These are phyloP conservation scores for Heterodera filipjevi DNA, from an alignment of 2,888 invertebrate genomes.

Conservation along the genomic window DNA sequence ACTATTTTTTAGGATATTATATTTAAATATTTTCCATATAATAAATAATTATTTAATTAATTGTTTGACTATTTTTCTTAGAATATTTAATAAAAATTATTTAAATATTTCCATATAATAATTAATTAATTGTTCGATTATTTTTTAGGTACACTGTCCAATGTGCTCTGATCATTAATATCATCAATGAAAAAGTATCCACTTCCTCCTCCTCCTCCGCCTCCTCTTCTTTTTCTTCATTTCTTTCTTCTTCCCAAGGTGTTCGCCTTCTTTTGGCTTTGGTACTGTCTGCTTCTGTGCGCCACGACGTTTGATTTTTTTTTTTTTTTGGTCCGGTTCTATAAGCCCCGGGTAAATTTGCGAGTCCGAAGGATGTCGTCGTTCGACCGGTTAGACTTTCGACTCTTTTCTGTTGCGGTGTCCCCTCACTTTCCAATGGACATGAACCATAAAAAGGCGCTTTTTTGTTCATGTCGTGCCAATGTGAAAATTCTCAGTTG, in stretches of 20 bases:
- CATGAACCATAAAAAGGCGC: too few relatives aligned
- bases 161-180: conserved; percentile 63
- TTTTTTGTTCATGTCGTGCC: too few relatives aligned
- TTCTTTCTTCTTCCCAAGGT: neutral
- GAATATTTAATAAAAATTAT: neutral
- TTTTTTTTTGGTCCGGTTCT: too few relatives aligned
- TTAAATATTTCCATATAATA: neutral
- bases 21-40: too few relatives aligned
- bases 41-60: too few relatives aligned
- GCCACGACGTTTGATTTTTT: conserved; percentile 50
- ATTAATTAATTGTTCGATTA: conserved; percentile 33
- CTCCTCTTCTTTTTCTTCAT: neutral
- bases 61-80: too few relatives aligned
- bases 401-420: too few relatives aligned
- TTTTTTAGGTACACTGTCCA: conserved; percentile 60
- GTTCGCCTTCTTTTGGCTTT: conserved; percentile 59
- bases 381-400: too few relatives aligned
- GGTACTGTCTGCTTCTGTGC: conserved; percentile 59
- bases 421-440: too few relatives aligned
- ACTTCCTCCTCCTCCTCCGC: neutral
- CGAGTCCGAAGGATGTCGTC: too few relatives aligned
- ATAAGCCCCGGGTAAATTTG: too few relatives aligned
- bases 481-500: conserved; percentile 39
- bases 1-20: too few relatives aligned
- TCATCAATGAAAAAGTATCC: conserved; percentile 57